phyloP scores from a whole-genome alignment of 1,140 invertebrate genomes.

The Lordiphosa stackelbergi region DNA sequence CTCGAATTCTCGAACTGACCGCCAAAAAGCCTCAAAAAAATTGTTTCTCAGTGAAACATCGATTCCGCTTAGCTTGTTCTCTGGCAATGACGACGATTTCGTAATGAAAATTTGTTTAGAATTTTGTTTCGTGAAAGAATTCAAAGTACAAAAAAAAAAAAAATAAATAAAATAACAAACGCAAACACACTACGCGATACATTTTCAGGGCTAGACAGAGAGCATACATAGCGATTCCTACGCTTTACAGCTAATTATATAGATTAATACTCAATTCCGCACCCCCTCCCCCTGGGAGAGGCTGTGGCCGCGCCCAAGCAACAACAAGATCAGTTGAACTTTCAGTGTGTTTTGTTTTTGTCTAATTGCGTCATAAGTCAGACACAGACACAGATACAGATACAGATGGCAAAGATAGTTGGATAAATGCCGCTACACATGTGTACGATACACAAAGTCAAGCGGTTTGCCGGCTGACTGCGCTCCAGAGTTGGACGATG shows the following conservation, averaged over 20 bases:
- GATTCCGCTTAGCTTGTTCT: slow-evolving; percentile 15
- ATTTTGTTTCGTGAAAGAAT: slow-evolving; percentile 59
- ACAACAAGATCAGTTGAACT: slow-evolving; percentile 44
- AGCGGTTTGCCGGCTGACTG: slow-evolving; percentile 47
- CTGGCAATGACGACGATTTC: slow-evolving; percentile 52
- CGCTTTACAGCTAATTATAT: slow-evolving; percentile 58
- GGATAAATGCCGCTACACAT: slow-evolving; percentile 46
- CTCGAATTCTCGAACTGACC: slow-evolving; percentile 24
- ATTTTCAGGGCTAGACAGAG: slow-evolving; percentile 63
- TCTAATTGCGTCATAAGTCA: slow-evolving; percentile 64
- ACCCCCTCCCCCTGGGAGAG: background rate
- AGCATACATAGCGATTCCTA: slow-evolving; percentile 39
- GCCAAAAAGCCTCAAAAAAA: slow-evolving; percentile 25
- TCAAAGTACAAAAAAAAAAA: slow-evolving; percentile 12
- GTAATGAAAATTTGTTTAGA: slow-evolving; percentile 68
- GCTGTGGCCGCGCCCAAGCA: slow-evolving; percentile 19
- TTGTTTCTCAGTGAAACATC: slow-evolving; percentile 50
- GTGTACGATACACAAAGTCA: slow-evolving; percentile 12
- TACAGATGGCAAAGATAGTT: slow-evolving; percentile 61
- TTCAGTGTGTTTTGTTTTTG: slow-evolving; percentile 31
- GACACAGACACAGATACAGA: slow-evolving; percentile 23
- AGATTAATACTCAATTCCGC: slow-evolving; percentile 45
- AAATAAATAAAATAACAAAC: too few species aligned
- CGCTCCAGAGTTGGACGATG: slow-evolving; percentile 20
- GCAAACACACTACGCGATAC: slow-evolving; percentile 38